These are phyloP conservation scores for Tringa solitaria DNA, from an alignment of 2,113 vertebrate species.

Conservation along the genomic window DNA sequence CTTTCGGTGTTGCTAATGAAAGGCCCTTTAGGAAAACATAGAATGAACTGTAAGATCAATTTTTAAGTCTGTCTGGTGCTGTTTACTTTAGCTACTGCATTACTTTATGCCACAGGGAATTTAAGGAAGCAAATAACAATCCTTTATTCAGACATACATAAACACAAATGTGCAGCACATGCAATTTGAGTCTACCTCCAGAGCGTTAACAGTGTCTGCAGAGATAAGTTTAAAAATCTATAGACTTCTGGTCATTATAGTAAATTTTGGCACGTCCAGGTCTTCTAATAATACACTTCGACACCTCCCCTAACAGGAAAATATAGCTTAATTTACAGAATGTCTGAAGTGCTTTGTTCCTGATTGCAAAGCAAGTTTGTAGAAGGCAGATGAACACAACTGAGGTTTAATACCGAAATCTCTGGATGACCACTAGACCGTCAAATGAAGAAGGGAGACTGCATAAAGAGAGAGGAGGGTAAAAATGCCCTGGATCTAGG, in stretches of 20 bases:
- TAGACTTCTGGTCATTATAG: not conserved
- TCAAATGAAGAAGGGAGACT: not conserved
- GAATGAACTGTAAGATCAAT: conserved; percentile 15
- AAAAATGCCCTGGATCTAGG: not conserved
- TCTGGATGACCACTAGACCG: not conserved
- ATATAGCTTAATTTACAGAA: not conserved
- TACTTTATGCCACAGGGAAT: not conserved
- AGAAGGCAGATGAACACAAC: not conserved
- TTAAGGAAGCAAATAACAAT: not conserved
- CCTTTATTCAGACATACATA: not conserved
- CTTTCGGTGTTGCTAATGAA: not conserved
- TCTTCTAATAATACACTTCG: not conserved
- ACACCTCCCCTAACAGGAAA: not conserved
- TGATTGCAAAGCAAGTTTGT: not conserved
- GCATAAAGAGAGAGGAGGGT: not conserved
- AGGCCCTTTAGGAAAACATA: not conserved
- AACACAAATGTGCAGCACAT: not conserved
- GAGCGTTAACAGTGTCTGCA: not conserved
- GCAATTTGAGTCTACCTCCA: not conserved
- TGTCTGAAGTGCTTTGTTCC: not conserved
- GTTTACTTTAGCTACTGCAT: not conserved
- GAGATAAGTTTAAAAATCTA: not conserved
- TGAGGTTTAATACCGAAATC: not conserved
- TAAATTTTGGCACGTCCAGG: not conserved
- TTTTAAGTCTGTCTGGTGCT: conserved; percentile 11